Percentiles rank a stretch among this genome's conserved stretches.
Conservation (phyloP, 2,113 vertebrate species). For the Bos javanicus region DNA sequence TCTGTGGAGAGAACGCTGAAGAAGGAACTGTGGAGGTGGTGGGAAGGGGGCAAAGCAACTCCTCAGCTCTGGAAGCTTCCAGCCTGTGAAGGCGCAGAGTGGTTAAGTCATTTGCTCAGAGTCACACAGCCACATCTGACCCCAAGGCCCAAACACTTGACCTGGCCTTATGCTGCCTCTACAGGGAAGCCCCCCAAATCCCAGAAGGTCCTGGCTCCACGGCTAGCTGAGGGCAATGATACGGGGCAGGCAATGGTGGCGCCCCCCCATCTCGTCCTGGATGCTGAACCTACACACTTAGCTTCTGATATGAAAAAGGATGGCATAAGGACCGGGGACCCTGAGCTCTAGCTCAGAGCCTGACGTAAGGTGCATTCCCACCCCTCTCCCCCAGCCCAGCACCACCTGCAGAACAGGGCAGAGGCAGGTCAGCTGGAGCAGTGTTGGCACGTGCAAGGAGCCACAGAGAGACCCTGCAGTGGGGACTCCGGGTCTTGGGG, state of each 20-base stretch:
- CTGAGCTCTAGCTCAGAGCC: not conserved
- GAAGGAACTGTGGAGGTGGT: too few relatives aligned
- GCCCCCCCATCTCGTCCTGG: rapidly evolving
- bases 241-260: rapidly evolving
- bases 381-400: too few relatives aligned
- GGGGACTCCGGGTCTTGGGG: not conserved
- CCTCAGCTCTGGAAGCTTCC: not conserved
- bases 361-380: not conserved
- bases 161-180: not conserved
- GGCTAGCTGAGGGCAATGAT: not conserved
- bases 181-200: not conserved
- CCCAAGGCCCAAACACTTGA: not conserved
- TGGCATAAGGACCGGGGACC: rapidly evolving
- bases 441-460: rapidly evolving
- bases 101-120: not conserved
- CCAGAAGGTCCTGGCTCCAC: rapidly evolving
- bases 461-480: rapidly evolving
- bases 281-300: not conserved
- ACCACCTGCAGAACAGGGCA: not conserved
- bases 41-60: too few relatives aligned
- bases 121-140: not conserved
- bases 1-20: not conserved
- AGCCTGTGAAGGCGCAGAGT: not conserved
- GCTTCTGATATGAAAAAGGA: too few relatives aligned
- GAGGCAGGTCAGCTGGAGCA: not conserved